Evolutionary conservation across 2,797 vertebrate species (phyloP).

Genomic region (Sebastes diaconus): DNA sequence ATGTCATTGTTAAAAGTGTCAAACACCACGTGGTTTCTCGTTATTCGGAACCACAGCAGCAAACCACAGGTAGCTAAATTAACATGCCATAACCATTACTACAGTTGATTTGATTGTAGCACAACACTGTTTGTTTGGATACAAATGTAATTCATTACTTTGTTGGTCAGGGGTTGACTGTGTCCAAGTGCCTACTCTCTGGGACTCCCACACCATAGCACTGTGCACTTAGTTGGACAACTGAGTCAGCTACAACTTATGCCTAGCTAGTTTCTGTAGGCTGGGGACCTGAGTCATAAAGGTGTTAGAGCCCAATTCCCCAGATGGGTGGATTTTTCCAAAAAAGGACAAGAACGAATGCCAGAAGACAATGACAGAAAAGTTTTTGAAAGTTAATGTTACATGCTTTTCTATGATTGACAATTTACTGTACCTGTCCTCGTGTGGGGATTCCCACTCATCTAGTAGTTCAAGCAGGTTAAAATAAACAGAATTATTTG

Average conservation of each 20-base stretch:
- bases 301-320: neutral
- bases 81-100: neutral
- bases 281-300: slow-evolving; percentile 1
- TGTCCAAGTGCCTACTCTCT: slow-evolving; percentile 78
- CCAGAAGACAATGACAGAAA: slow-evolving; percentile 14
- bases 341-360: neutral
- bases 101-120: slow-evolving; percentile 13
- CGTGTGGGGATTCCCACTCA: slow-evolving; percentile 13
- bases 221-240: slow-evolving; percentile 60
- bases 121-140: slow-evolving; percentile 10
- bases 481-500: slow-evolving; percentile 9
- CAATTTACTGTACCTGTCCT: slow-evolving; percentile 6
- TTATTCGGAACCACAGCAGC: neutral
- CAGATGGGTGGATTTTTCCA: neutral
- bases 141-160: slow-evolving; percentile 15
- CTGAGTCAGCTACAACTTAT: neutral
- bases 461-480: slow-evolving; percentile 6
- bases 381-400: neutral
- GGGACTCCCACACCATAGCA: slow-evolving; percentile 69
- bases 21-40: neutral
- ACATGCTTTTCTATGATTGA: slow-evolving; percentile 21
- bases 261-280: neutral
- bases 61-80: neutral
- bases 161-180: slow-evolving; percentile 36
- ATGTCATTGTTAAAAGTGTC: neutral